phyloP scores from a whole-genome alignment of 2,113 vertebrate species.

The Ictidomys tridecemlineatus region DNA sequence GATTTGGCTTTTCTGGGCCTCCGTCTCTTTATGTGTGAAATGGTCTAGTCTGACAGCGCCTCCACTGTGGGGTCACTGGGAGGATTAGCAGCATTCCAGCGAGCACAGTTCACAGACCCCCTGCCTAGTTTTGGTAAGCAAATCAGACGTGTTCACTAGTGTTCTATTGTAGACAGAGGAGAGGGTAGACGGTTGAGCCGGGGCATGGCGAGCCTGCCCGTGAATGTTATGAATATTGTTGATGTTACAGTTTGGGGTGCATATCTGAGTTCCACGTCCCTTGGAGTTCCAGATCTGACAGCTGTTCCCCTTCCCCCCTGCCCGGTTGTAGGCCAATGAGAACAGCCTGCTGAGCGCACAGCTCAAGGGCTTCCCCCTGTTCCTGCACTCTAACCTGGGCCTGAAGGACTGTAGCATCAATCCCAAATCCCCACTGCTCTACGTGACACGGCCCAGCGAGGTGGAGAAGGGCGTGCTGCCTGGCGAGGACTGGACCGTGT shows the following conservation, averaged over 20 bases:
- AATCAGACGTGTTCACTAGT: accelerated
- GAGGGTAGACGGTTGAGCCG: accelerated
- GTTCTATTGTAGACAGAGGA: too few species aligned
- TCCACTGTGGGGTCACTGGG: accelerated
- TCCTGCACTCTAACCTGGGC: conserved; percentile 97
- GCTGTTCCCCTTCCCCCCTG: background rate
- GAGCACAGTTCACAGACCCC: accelerated
- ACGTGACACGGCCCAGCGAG: conserved; percentile 95
- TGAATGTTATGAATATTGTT: too few species aligned
- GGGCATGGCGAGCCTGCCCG: accelerated
- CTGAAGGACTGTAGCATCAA: conserved; percentile 98
- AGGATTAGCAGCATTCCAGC: background rate
- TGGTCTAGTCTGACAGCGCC: background rate
- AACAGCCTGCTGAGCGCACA: conserved; percentile 98
- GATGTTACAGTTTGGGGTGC: accelerated
- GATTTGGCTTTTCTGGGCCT: background rate
- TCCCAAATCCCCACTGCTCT: conserved; percentile 96
- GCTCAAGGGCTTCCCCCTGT: conserved; percentile 98
- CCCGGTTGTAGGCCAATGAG: conserved; percentile 93
- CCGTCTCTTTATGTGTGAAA: background rate
- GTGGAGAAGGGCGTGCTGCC: conserved; percentile 95
- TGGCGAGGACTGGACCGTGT: conserved; percentile 98
- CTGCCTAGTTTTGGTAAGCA: background rate
- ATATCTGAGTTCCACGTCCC: background rate
- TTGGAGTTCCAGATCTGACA: background rate